Evolutionary conservation across 2,888 invertebrate genomes (phyloP).

Genomic region (Dryomyza anilis): DNA sequence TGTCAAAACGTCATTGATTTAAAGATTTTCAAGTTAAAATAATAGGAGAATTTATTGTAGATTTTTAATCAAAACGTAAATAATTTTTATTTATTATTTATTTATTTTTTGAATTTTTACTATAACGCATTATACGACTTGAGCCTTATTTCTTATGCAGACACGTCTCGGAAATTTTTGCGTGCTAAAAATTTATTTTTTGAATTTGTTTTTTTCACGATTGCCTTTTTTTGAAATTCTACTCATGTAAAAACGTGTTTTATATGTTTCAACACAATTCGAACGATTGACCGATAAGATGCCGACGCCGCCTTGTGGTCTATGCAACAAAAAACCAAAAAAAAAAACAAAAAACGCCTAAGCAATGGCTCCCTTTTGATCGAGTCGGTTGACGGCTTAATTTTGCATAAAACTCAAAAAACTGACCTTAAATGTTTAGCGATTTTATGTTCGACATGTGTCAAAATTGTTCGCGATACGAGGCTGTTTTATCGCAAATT

Average conservation of each 20-base stretch:
- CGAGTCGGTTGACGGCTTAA: background rate
- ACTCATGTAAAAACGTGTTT: background rate
- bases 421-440: background rate
- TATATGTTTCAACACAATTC: slow-evolving; percentile 1
- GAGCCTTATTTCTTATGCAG: too few relatives aligned
- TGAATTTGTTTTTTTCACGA: background rate
- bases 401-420: slow-evolving; percentile 8
- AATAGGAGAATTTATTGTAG: background rate
- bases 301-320: slow-evolving; percentile 1
- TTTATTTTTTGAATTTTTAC: background rate
- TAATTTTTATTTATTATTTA: too few relatives aligned
- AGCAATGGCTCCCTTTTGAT: too few relatives aligned
- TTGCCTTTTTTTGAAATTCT: background rate
- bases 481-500: background rate
- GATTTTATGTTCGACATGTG: slow-evolving; percentile 13
- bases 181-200: slow-evolving; percentile 8
- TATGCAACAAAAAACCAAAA: background rate
- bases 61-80: too few relatives aligned
- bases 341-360: background rate
- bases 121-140: background rate
- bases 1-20: background rate
- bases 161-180: too few relatives aligned
- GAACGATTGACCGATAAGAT: slow-evolving; percentile 17
- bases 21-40: too few relatives aligned
- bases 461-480: background rate